A percentile compares a stretch with the other conserved stretches of the same genome.
Conservation (phyloP, 2,797 vertebrate species). For the Argya squamiceps region DNA sequence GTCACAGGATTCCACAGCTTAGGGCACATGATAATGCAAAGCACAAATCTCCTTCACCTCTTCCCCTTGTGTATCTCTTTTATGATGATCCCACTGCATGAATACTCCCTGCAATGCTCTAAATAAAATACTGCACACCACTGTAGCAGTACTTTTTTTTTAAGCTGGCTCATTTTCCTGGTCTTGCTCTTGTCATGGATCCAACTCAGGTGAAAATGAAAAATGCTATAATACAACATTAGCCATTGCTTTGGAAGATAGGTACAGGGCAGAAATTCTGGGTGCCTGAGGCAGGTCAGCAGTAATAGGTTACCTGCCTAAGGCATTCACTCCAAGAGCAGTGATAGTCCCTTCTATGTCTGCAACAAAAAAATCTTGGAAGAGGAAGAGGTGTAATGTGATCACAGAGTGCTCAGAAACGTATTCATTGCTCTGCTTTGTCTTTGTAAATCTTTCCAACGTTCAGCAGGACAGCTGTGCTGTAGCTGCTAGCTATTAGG, state of each 20-base stretch:
- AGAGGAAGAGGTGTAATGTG: background rate
- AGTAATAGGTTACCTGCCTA: background rate
- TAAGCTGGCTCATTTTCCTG: background rate
- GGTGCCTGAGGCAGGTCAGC: background rate
- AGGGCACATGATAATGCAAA: background rate
- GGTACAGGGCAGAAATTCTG: background rate
- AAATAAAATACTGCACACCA: background rate
- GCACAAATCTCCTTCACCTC: background rate
- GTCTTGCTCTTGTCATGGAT: background rate
- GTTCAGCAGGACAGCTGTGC: conserved; percentile 64
- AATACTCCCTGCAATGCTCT: background rate
- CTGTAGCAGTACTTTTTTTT: background rate
- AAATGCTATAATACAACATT: background rate
- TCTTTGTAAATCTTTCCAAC: conserved; percentile 73
- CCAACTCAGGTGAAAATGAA: background rate
- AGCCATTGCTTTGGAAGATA: background rate
- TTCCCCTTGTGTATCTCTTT: background rate
- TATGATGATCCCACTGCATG: background rate
- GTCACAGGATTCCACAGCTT: background rate
- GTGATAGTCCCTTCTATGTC: background rate
- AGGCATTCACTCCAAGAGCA: background rate
- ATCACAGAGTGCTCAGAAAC: background rate
- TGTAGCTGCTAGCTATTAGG: conserved; percentile 78
- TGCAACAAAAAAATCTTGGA: background rate
- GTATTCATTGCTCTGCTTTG: conserved; percentile 42